These are phyloP conservation scores for Lepidocyrtinus sp. DNA, from an alignment of 2,888 invertebrate species.

Conservation along the genomic window DNA sequence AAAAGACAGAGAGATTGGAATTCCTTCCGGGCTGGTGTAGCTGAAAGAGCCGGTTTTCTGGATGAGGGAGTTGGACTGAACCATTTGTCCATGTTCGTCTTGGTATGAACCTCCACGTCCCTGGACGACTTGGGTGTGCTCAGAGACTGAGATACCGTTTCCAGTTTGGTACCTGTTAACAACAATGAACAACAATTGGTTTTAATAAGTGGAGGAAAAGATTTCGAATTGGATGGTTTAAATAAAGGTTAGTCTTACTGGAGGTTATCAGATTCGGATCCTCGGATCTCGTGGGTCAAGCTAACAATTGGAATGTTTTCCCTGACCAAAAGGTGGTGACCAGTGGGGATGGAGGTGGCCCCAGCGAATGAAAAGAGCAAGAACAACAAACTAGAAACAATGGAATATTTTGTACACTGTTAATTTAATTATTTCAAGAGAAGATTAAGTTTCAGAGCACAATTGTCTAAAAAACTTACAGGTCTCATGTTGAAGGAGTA, in stretches of 20 bases:
- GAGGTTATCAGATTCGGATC: conserved; percentile 20
- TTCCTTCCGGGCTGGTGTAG: conserved; percentile 36
- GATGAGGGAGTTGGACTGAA: conserved; percentile 7
- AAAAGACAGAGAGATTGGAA: conserved; percentile 4
- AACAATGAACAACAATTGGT: neutral
- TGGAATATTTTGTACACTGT: neutral
- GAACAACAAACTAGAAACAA: neutral
- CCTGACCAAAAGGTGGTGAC: neutral
- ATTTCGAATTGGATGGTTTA: too few species aligned
- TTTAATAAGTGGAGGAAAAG: too few species aligned
- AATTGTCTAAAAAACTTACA: conserved; percentile 3
- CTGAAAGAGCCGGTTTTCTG: conserved; percentile 20
- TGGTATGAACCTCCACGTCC: conserved; percentile 15
- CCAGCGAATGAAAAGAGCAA: conserved; percentile 8
- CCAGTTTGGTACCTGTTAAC: conserved; percentile 17
- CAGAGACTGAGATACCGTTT: conserved; percentile 31
- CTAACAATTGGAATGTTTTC: conserved; percentile 11
- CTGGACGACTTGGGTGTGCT: conserved; percentile 13
- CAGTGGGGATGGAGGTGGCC: neutral
- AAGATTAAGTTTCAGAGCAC: neutral
- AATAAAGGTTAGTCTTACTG: too few species aligned
- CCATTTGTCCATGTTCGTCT: conserved; percentile 10
- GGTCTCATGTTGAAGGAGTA: conserved; percentile 23
- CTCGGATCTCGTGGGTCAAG: conserved; percentile 27
- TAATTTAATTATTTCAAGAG: neutral